These are phyloP conservation scores for Perccottus glenii DNA, from an alignment of 2,113 vertebrate genomes.

Conservation along the genomic window DNA sequence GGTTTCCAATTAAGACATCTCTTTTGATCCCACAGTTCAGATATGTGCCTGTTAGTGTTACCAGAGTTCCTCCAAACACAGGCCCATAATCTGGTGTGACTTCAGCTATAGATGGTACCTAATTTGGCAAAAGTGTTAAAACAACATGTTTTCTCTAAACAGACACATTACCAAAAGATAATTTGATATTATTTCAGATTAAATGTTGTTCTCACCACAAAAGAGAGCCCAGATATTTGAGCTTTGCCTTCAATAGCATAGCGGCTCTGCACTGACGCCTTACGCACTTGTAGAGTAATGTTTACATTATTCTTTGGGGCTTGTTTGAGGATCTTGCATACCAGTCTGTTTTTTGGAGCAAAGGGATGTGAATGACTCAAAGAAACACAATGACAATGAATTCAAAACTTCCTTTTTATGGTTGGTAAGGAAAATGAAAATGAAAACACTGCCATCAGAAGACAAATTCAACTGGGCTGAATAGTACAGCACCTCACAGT, in stretches of 20 bases:
- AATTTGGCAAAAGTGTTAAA: slow-evolving; percentile 10
- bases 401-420: too few species aligned
- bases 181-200: not conserved
- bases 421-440: not conserved
- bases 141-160: not conserved
- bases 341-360: slow-evolving; percentile 70
- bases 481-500: not conserved
- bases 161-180: not conserved
- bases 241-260: slow-evolving; percentile 81
- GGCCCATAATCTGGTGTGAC: slow-evolving; percentile 86
- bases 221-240: slow-evolving; percentile 77
- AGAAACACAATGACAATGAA: not conserved
- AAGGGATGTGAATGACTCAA: slow-evolving; percentile 3
- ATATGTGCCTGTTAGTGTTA: slow-evolving; percentile 82
- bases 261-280: slow-evolving; percentile 47
- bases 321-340: slow-evolving; percentile 78
- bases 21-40: slow-evolving; percentile 80
- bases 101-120: slow-evolving; percentile 83
- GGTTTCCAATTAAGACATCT: slow-evolving; percentile 77
- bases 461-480: not conserved
- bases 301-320: slow-evolving; percentile 52
- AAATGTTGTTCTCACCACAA: slow-evolving; percentile 80
- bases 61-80: slow-evolving; percentile 82
- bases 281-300: slow-evolving; percentile 80
- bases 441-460: not conserved